A percentile compares a stretch with the other conserved stretches of the same genome.
Conservation (phyloP, 2,888 invertebrate genomes). For the Mimas tiliae region DNA sequence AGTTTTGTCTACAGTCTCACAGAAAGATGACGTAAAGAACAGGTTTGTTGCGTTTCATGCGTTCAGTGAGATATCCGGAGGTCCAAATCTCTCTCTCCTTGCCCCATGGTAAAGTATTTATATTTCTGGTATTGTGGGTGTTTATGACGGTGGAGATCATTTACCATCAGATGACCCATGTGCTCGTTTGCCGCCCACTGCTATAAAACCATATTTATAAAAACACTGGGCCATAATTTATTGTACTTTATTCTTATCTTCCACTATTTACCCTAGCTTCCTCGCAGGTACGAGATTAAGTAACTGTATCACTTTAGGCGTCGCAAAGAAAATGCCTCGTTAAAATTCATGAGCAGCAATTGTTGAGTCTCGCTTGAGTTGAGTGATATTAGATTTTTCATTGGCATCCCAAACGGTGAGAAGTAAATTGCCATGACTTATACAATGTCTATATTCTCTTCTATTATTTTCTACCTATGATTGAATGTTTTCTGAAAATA, state of each 20-base stretch:
- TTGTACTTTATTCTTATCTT: constrained; percentile 3
- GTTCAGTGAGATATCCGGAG: no score
- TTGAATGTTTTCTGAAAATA: neutral
- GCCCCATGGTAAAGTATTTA: no score
- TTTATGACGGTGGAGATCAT: no score
- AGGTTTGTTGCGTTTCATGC: no score
- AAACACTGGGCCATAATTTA: neutral
- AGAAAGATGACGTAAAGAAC: no score
- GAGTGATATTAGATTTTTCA: constrained; percentile 73
- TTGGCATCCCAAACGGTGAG: constrained; percentile 30
- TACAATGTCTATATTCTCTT: constrained; percentile 3
- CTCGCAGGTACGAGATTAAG: constrained; percentile 49
- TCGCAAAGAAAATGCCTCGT: constrained; percentile 71
- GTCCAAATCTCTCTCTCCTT: no score
- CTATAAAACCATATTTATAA: no score
- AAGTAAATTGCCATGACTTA: constrained; percentile 21
- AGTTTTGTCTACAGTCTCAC: no score
- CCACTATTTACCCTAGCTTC: constrained; percentile 42
- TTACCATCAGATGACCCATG: no score
- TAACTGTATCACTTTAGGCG: constrained; percentile 54
- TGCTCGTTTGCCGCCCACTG: no score
- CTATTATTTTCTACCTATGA: neutral
- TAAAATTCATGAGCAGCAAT: constrained; percentile 78
- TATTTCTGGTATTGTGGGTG: no score
- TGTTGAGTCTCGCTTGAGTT: constrained; percentile 61